Evolutionary conservation across 2,888 invertebrate species (phyloP).

Genomic region (Trilocha varians): DNA sequence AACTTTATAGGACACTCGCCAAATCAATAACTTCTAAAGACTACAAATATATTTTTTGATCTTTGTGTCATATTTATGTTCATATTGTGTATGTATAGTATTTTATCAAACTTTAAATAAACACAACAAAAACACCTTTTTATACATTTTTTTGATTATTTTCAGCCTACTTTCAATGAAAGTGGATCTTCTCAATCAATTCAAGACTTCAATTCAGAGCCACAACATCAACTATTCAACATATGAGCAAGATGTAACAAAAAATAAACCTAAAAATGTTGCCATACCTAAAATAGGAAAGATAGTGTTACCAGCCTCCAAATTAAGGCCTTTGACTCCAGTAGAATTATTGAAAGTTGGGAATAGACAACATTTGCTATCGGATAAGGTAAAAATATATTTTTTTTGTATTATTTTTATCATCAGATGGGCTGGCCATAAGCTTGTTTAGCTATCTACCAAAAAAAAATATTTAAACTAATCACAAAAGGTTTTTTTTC

Average conservation of each 20-base stretch:
- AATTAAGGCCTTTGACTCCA: constrained; percentile 50
- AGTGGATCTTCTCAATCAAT: constrained; percentile 23
- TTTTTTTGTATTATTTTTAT: too few relatives aligned
- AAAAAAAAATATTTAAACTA: too few relatives aligned
- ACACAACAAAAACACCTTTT: neutral
- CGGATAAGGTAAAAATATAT: neutral
- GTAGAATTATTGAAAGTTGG: constrained; percentile 41
- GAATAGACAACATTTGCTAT: constrained; percentile 15
- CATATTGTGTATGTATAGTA: too few relatives aligned
- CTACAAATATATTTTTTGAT: too few relatives aligned
- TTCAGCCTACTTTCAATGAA: constrained; percentile 39
- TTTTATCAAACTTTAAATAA: constrained; percentile 1
- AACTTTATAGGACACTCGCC: too few relatives aligned
- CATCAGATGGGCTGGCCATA: too few relatives aligned
- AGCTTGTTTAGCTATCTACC: too few relatives aligned
- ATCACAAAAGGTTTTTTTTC: too few relatives aligned
- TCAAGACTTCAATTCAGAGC: constrained; percentile 24
- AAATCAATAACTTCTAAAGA: too few relatives aligned
- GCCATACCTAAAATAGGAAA: constrained; percentile 11
- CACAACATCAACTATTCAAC: constrained; percentile 27
- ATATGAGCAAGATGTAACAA: constrained; percentile 13
- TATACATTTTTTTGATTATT: constrained; percentile 5
- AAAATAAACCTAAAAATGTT: neutral
- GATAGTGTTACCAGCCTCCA: constrained; percentile 53
- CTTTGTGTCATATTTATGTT: too few relatives aligned